Evolutionary conservation across 2,113 vertebrate genomes (phyloP).

Genomic region (Noturus placidus): DNA sequence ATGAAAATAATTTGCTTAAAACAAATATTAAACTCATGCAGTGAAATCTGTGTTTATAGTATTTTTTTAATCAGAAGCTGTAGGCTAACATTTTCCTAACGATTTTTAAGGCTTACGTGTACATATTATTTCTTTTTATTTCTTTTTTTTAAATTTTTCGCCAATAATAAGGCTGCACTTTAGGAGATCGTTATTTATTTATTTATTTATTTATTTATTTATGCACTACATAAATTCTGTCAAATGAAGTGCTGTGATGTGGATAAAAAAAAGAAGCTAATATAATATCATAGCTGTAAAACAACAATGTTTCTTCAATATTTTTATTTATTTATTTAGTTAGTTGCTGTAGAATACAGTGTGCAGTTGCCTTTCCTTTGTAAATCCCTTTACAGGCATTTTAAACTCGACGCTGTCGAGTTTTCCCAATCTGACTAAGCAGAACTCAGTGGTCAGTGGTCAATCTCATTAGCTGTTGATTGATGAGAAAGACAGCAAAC

Average conservation of each 20-base stretch:
- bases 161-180: not conserved
- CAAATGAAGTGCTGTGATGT: not conserved
- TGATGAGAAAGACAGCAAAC: slow-evolving; percentile 71
- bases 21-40: slow-evolving; percentile 29
- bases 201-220: not conserved
- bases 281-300: not conserved
- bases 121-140: not conserved
- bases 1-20: slow-evolving; percentile 39
- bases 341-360: not conserved
- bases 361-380: not conserved
- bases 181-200: not conserved
- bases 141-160: not conserved
- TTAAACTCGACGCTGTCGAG: slow-evolving; percentile 8
- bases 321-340: no score
- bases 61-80: not conserved
- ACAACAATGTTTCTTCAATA: not conserved
- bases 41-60: not conserved
- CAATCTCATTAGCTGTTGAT: slow-evolving; percentile 71
- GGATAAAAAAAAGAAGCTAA: not conserved
- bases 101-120: not conserved
- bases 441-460: slow-evolving; percentile 65
- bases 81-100: not conserved
- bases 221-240: slow-evolving; percentile 12
- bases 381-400: not conserved
- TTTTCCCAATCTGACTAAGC: slow-evolving; percentile 47